These are phyloP conservation scores for Oceanodroma leucorhoa DNA, from an alignment of 2,797 vertebrate genomes.

Conservation along the genomic window DNA sequence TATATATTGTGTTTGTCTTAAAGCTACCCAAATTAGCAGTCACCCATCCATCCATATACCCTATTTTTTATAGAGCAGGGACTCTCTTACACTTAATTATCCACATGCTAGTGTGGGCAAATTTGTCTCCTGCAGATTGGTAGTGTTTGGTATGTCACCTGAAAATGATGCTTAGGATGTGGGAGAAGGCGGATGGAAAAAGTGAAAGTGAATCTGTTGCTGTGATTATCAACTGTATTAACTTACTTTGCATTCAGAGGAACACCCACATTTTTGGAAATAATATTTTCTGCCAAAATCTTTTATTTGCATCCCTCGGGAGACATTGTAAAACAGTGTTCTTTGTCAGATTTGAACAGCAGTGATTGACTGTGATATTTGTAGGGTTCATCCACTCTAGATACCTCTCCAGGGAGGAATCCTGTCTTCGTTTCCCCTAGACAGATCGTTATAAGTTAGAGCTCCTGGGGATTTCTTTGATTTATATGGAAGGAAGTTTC, in stretches of 20 bases:
- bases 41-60: background rate
- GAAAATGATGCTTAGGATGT: background rate
- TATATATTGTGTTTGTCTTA: background rate
- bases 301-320: background rate
- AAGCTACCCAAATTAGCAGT: slow-evolving; percentile 20
- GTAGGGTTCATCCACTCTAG: background rate
- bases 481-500: background rate
- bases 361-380: slow-evolving; percentile 16
- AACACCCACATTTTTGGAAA: background rate
- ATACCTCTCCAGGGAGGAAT: background rate
- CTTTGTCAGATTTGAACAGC: background rate
- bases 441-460: slow-evolving; percentile 16
- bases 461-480: slow-evolving; percentile 16
- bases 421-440: background rate
- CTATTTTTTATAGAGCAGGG: background rate
- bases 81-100: slow-evolving; percentile 4
- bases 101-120: background rate
- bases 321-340: background rate
- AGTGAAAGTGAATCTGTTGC: background rate
- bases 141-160: background rate
- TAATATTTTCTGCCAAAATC: background rate
- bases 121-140: background rate
- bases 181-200: background rate
- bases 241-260: background rate
- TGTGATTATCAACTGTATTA: background rate